A percentile compares a stretch with the other conserved stretches of the same genome.
These are phyloP conservation scores for Pseudorhombus dupliciocellatus DNA, from an alignment of 2,113 vertebrate species.

Conservation along the genomic window DNA sequence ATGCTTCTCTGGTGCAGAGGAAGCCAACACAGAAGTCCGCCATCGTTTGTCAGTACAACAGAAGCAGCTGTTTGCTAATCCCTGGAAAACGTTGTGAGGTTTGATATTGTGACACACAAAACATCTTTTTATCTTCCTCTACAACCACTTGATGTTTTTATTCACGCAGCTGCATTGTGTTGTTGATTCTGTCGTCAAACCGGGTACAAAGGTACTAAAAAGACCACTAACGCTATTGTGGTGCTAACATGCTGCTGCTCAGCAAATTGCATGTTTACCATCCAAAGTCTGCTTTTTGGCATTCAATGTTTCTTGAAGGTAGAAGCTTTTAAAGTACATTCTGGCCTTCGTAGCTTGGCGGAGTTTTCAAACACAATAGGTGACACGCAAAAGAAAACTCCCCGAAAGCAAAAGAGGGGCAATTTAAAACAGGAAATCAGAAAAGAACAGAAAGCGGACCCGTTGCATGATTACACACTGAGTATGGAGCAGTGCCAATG, in stretches of 20 bases:
- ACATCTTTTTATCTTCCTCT: not conserved
- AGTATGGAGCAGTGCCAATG: not conserved
- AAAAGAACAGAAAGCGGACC: not conserved
- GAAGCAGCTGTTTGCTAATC: not conserved
- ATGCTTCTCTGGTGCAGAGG: conserved; percentile 40
- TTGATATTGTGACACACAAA: not conserved
- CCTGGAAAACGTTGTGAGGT: not conserved
- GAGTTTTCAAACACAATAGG: not conserved
- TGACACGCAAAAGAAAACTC: no score
- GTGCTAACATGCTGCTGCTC: not conserved
- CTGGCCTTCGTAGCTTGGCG: not conserved
- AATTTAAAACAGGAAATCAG: not conserved
- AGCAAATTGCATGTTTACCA: not conserved
- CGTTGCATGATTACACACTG: not conserved
- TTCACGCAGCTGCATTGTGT: not conserved
- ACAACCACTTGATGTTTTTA: not conserved
- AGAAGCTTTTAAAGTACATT: not conserved
- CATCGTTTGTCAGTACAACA: not conserved
- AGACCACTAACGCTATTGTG: not conserved
- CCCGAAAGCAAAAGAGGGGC: not conserved
- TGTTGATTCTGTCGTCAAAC: not conserved
- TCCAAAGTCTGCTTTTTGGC: not conserved
- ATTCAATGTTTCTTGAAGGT: not conserved
- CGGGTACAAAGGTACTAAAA: not conserved
- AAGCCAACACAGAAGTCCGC: not conserved